Evolutionary conservation across 2,888 invertebrate species (phyloP).

Genomic region (Lochmaea crataegi): DNA sequence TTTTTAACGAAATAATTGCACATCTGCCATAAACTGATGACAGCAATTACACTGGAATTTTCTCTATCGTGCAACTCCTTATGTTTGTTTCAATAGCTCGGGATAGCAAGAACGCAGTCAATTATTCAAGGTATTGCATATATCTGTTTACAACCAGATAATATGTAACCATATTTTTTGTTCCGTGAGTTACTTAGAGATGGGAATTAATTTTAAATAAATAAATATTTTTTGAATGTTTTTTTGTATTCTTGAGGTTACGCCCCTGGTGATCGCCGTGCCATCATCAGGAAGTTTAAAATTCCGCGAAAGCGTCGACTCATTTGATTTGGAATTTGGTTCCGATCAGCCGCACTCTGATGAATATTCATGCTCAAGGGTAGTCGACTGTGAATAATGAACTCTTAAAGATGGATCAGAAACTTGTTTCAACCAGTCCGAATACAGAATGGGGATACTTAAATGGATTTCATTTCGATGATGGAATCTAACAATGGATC

Average conservation of each 20-base stretch:
- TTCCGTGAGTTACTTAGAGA: too few species aligned
- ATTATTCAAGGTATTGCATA: too few species aligned
- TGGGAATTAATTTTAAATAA: too few species aligned
- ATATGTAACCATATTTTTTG: too few species aligned
- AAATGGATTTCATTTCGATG: conserved; percentile 24
- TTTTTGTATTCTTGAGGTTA: neutral
- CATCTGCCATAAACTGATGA: too few species aligned
- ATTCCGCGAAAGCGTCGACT: conserved; percentile 53
- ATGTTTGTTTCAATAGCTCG: too few species aligned
- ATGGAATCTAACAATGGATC: conserved; percentile 15
- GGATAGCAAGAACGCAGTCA: too few species aligned
- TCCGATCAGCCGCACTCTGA: conserved; percentile 53
- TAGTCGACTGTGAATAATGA: conserved; percentile 33
- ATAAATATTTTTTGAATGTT: neutral
- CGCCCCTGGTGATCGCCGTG: conserved; percentile 2
- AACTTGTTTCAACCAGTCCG: conserved; percentile 28
- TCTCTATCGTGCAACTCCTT: too few species aligned
- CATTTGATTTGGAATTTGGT: conserved; percentile 56
- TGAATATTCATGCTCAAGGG: conserved; percentile 54
- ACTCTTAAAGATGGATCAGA: conserved; percentile 35
- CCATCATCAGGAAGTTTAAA: conserved; percentile 43
- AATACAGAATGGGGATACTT: conserved; percentile 13
- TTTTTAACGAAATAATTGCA: too few species aligned
- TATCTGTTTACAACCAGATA: too few species aligned
- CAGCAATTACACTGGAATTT: too few species aligned